Evolutionary conservation across 23 tunicate species (phyloP).

Genomic region (Halocynthia roretzi): DNA sequence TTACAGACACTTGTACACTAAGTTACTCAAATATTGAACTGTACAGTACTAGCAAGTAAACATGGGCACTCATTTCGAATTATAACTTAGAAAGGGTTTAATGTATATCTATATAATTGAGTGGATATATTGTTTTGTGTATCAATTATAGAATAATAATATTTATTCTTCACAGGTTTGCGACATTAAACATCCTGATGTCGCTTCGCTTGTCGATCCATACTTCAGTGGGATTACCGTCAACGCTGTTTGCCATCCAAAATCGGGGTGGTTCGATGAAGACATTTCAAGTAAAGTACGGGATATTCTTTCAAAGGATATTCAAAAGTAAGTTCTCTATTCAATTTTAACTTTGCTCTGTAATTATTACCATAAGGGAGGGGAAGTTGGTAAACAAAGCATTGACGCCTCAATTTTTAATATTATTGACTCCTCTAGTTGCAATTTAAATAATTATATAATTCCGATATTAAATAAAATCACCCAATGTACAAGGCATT

Average conservation of each 20-base stretch:
- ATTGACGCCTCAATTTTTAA: too few species aligned
- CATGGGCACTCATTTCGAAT: neutral
- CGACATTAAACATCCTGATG: constrained; percentile 57
- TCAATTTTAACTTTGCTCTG: too few species aligned
- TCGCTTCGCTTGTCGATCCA: constrained; percentile 19
- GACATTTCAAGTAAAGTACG: constrained; percentile 40
- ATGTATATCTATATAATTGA: neutral
- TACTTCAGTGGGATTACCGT: neutral
- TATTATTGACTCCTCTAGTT: too few species aligned
- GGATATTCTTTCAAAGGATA: constrained; percentile 26
- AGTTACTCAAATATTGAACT: too few species aligned
- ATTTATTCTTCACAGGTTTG: constrained; percentile 24
- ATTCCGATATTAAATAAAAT: neutral
- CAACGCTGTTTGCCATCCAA: constrained; percentile 24
- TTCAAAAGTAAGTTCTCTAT: constrained; percentile 9
- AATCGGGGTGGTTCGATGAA: constrained; percentile 64
- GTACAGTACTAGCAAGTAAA: too few species aligned
- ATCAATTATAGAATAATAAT: too few species aligned
- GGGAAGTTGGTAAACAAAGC: too few species aligned
- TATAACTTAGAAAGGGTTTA: neutral
- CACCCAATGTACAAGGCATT: neutral
- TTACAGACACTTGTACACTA: too few species aligned
- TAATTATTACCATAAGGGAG: too few species aligned
- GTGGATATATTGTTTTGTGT: neutral
- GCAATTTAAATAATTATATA: too few species aligned